phyloP scores from a whole-genome alignment of 2,797 vertebrate genomes.

The Esox masquinongy region DNA sequence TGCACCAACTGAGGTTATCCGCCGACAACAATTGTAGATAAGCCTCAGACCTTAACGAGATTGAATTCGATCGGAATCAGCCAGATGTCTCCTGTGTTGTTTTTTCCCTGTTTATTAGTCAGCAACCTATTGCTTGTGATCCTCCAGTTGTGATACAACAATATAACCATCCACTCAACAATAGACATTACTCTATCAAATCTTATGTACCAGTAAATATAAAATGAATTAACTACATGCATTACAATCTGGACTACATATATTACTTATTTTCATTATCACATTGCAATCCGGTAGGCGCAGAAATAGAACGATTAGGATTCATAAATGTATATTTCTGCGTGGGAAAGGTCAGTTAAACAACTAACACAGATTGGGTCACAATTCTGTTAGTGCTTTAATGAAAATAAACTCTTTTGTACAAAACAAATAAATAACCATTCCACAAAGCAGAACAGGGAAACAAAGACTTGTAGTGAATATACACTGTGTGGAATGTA shows the following conservation, averaged over 20 bases:
- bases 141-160: not conserved
- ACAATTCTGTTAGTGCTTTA: slow-evolving; percentile 26
- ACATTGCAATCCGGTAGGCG: slow-evolving; percentile 18
- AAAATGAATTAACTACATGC: not conserved
- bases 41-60: not conserved
- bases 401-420: slow-evolving; percentile 51
- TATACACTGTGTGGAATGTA: slow-evolving; percentile 44
- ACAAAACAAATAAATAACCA: slow-evolving; percentile 48
- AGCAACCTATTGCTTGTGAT: not conserved
- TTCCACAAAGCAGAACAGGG: slow-evolving; percentile 4
- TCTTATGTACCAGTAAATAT: not conserved
- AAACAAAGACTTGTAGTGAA: slow-evolving; percentile 13
- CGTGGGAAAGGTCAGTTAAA: slow-evolving; percentile 20
- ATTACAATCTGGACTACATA: not conserved
- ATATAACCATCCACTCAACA: not conserved
- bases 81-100: not conserved
- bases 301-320: not conserved
- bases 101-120: not conserved
- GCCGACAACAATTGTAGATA: not conserved
- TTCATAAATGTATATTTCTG: too few relatives aligned
- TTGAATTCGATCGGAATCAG: not conserved
- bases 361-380: slow-evolving; percentile 34
- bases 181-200: not conserved
- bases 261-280: not conserved
- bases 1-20: not conserved